Conservation (phyloP, 2,888 invertebrate species). For the Hartigia nigra region DNA sequence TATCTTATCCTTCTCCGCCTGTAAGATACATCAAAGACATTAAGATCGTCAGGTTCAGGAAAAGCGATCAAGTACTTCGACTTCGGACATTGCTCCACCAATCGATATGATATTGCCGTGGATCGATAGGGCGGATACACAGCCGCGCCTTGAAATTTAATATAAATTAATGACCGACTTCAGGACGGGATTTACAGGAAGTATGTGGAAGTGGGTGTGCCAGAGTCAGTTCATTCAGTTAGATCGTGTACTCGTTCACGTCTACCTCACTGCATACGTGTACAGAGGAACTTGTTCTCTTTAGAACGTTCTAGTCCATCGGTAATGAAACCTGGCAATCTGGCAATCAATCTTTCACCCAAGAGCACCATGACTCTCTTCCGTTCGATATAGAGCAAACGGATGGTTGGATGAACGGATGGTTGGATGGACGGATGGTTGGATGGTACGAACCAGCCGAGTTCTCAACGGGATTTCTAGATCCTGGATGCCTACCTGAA, state of each 20-base stretch:
- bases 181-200: conserved; percentile 27
- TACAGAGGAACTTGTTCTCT: background rate
- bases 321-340: background rate
- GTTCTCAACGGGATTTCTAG: background rate
- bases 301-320: background rate
- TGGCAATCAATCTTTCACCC: background rate
- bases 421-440: too few species aligned
- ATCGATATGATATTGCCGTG: background rate
- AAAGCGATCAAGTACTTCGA: background rate
- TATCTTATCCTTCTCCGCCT: conserved; percentile 72
- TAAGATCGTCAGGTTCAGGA: background rate
- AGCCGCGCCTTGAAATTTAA: conserved; percentile 36
- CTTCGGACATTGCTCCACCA: background rate
- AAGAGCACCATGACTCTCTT: background rate
- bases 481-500: background rate
- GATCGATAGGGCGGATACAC: conserved; percentile 2
- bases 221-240: conserved; percentile 11
- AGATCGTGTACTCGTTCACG: background rate
- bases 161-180: conserved; percentile 32
- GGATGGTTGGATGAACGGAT: background rate
- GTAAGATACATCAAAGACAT: conserved; percentile 31
- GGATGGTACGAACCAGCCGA: background rate
- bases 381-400: background rate
- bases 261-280: background rate
- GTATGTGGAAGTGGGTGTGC: conserved; percentile 26